Evolutionary conservation across 2,888 invertebrate species (phyloP).

Genomic region (Hetaerina titia): DNA sequence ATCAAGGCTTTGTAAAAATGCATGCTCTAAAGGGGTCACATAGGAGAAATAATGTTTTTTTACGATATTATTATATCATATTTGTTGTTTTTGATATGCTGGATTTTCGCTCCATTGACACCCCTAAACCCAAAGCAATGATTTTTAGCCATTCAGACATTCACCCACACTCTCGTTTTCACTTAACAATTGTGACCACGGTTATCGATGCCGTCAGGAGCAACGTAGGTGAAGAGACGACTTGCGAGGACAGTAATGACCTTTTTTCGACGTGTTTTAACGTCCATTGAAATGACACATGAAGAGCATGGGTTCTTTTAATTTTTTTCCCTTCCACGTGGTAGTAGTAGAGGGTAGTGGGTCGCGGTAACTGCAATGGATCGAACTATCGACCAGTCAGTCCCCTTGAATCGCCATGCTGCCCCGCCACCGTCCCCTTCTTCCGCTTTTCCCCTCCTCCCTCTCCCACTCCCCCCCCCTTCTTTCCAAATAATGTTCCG

Average conservation of each 20-base stretch:
- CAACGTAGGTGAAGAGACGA: not conserved
- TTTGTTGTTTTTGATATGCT: too few relatives aligned
- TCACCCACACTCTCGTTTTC: not conserved
- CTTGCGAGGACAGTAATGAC: not conserved
- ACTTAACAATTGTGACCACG: not conserved
- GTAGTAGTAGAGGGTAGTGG: constrained; percentile 48
- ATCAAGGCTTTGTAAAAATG: too few relatives aligned
- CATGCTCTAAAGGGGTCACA: too few relatives aligned
- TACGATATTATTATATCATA: too few relatives aligned
- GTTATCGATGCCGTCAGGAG: not conserved
- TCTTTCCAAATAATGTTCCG: not conserved
- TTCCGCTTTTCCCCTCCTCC: not conserved
- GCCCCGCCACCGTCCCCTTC: constrained; percentile 31
- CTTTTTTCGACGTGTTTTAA: not conserved
- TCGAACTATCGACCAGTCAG: constrained; percentile 57
- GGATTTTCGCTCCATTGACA: too few relatives aligned
- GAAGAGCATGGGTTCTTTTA: constrained; percentile 23
- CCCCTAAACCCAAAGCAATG: not conserved
- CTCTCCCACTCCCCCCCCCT: not conserved
- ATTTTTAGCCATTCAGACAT: not conserved
- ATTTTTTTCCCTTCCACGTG: constrained; percentile 8
- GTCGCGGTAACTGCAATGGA: constrained; percentile 64
- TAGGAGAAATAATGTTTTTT: too few relatives aligned
- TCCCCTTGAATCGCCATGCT: constrained; percentile 37
- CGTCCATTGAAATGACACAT: constrained; percentile 20